phyloP scores from a whole-genome alignment of 1,140 invertebrate genomes.

The Anastrepha obliqua region DNA sequence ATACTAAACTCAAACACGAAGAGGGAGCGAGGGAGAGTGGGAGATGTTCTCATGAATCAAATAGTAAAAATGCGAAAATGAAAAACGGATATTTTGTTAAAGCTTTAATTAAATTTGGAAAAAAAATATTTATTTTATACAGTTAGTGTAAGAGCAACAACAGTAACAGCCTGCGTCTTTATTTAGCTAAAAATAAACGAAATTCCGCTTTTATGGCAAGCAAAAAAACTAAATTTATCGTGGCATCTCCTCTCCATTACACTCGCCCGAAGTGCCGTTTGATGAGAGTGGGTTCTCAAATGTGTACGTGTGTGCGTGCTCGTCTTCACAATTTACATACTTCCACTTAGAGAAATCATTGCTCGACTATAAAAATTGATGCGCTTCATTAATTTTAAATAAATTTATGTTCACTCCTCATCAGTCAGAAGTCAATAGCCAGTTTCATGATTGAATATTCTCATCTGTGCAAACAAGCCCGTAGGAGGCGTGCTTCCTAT shows the following conservation, averaged over 20 bases:
- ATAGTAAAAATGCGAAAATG: too few relatives aligned
- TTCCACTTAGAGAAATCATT: not conserved
- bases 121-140: too few relatives aligned
- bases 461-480: too few relatives aligned
- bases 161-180: too few relatives aligned
- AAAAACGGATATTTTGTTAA: too few relatives aligned
- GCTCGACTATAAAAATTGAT: not conserved
- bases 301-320: not conserved
- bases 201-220: not conserved
- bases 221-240: not conserved
- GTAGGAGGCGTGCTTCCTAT: too few relatives aligned
- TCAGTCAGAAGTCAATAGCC: not conserved
- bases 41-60: not conserved
- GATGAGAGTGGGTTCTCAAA: not conserved
- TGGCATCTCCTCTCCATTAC: not conserved
- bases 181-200: too few relatives aligned
- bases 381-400: constrained; percentile 18
- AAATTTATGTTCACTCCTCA: not conserved
- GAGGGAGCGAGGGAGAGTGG: not conserved
- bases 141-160: too few relatives aligned
- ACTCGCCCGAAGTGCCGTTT: not conserved
- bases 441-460: too few relatives aligned
- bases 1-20: too few relatives aligned
- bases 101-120: too few relatives aligned
- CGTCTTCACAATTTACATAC: not conserved